Percentiles rank a stretch among this genome's conserved stretches.
Conservation (phyloP, 2,113 vertebrate species). For the Megaceryle torquata region DNA sequence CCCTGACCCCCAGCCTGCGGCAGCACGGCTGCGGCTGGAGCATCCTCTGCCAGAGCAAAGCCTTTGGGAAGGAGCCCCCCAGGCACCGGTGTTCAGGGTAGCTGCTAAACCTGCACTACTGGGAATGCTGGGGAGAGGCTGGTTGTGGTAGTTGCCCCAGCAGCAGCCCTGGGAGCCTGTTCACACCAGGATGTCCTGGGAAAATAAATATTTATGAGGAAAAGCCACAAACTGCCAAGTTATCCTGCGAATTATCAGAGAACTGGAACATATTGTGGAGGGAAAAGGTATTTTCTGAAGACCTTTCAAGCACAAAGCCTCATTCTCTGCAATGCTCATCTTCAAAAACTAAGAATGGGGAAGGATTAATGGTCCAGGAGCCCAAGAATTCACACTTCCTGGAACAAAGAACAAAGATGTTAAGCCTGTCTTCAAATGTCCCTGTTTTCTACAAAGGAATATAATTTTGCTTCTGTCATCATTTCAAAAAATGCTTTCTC, state of each 20-base stretch:
- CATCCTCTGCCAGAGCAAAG: rapidly evolving
- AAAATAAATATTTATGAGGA: conserved; percentile 69
- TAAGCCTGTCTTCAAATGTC: conserved; percentile 54
- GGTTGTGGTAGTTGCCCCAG: rapidly evolving
- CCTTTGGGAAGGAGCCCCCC: rapidly evolving
- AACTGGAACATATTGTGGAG: conserved; percentile 4
- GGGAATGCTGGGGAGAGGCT: rapidly evolving
- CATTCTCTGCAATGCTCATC: conserved; percentile 47
- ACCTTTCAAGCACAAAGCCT: conserved; percentile 57
- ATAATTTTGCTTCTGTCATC: conserved; percentile 68
- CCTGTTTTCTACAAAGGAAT: conserved; percentile 68
- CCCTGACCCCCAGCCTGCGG: rapidly evolving
- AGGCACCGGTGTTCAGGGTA: rapidly evolving
- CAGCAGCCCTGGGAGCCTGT: not conserved
- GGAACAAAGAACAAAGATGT: conserved; percentile 57
- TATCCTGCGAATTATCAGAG: conserved; percentile 57
- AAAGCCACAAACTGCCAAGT: conserved; percentile 39
- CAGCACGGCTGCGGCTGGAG: rapidly evolving
- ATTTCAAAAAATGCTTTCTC: conserved; percentile 52
- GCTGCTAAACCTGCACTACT: rapidly evolving
- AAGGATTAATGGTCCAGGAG: conserved; percentile 59
- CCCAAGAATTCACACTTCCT: conserved; percentile 30
- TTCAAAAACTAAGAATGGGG: conserved; percentile 53
- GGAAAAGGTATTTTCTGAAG: conserved; percentile 53
- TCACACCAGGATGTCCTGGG: not conserved